A percentile compares a stretch with the other conserved stretches of the same genome.
Conservation (phyloP, 2,113 vertebrate genomes). For the Proterorhinus semilunaris region DNA sequence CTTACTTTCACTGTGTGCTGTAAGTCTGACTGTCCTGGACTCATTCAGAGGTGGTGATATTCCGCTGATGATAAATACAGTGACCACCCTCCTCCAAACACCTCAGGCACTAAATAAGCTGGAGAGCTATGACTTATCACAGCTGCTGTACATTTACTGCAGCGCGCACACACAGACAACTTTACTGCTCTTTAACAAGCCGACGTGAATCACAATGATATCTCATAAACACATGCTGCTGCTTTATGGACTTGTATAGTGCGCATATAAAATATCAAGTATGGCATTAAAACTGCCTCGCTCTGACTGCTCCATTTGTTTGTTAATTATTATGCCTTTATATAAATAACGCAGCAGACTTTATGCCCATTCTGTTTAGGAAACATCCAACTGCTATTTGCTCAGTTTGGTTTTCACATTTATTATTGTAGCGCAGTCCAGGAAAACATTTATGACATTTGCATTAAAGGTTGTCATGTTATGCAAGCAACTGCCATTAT, state of each 20-base stretch:
- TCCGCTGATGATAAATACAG: not conserved
- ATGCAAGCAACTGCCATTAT: not conserved
- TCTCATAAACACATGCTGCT: slow-evolving; percentile 9
- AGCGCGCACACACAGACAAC: not conserved
- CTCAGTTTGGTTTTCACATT: not conserved
- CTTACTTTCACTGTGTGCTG: not conserved
- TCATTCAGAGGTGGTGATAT: slow-evolving; percentile 7
- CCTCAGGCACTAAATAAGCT: not conserved
- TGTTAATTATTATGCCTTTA: slow-evolving; percentile 6
- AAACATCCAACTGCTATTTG: not conserved
- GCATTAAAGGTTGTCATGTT: not conserved
- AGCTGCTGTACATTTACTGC: slow-evolving; percentile 7
- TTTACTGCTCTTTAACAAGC: slow-evolving; percentile 18
- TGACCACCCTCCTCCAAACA: not conserved
- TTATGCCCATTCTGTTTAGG: slow-evolving; percentile 1
- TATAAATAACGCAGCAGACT: slow-evolving; percentile 2
- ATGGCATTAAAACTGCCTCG: slow-evolving; percentile 5
- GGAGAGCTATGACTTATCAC: slow-evolving; percentile 8
- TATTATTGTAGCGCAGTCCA: not conserved
- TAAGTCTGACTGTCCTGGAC: not conserved
- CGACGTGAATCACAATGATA: slow-evolving; percentile 6
- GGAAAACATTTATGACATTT: not conserved
- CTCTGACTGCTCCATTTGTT: slow-evolving; percentile 7
- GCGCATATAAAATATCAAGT: slow-evolving; percentile 8
- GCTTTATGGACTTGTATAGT: slow-evolving; percentile 4